Evolutionary conservation across 2,888 invertebrate genomes (phyloP), one percentile per base, ranked within the genome.

Genomic region (Ctena decussata): DNA sequence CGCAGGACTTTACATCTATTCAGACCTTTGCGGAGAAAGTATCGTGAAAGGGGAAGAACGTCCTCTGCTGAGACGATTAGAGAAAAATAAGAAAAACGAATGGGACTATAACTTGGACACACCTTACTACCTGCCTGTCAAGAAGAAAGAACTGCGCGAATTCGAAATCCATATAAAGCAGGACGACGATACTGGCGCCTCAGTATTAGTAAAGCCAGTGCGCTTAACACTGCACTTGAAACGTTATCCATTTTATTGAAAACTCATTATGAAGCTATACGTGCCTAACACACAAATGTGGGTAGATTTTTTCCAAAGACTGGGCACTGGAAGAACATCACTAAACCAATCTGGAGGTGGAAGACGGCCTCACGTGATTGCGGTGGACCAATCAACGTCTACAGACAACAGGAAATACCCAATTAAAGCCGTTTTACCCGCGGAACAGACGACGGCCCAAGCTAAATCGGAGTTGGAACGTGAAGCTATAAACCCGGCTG

Each of bases 261-360:
- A 21, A n/a, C 3, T 44, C 41, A 46, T 65, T 39, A 73, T 78
- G 65, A 87, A 84, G 41, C n/a, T 89, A n/a, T 90, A 90, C 65
- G 77, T 90, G 6, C 89, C 90, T 12, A 84, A 89, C 80, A 73
- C 84, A 30, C 74, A 86, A 60, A 79, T 81, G 18, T 88, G 88
- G 85, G 71, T 90, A n/a, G 71, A 82, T 21, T 87, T 78, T 37
- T 86, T 86, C 41, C 80, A 83, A 8, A 71, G 80, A 6, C 77
- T 83, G 8, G 74, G 74, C 32, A 77, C 24, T 11, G 85, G 85
- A 21, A 65, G 49, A 57, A 71, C 82, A 5, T 35, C 35, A 27
- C 49, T 85, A 24, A 60, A 70, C 49, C 86, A 86, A 65, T 30
- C 74, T 24, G 83, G 80, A 18, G 73, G 72, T 27, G 80, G 80